phyloP scores from a whole-genome alignment of 1,140 invertebrate species.

The Drosophila serrata region DNA sequence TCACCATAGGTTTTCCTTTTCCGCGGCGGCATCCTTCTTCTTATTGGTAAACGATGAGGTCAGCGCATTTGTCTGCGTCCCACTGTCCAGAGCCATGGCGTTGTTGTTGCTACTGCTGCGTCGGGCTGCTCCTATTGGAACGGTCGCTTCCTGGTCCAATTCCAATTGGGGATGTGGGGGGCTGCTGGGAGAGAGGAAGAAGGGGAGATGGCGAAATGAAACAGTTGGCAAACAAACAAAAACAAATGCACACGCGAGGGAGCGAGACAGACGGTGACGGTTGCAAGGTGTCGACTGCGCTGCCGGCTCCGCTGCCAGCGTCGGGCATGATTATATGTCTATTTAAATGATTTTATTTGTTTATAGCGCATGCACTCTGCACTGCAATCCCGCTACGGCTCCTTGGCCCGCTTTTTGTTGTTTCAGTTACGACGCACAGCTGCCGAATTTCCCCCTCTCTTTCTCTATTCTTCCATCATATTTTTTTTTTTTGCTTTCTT shows the following conservation, averaged over 20 bases:
- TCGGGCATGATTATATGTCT: constrained; percentile 53
- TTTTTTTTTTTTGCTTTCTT: constrained; percentile 17
- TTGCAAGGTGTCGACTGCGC: constrained; percentile 62
- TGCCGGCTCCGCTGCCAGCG: constrained; percentile 25
- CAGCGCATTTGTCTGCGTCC: constrained; percentile 81
- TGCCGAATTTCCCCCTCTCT: constrained; percentile 41
- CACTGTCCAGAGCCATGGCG: constrained; percentile 78
- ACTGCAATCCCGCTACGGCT: constrained; percentile 17
- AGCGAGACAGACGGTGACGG: constrained; percentile 28
- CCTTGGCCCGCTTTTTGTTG: constrained; percentile 22
- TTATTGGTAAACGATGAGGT: constrained; percentile 83
- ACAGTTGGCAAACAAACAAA: constrained; percentile 43
- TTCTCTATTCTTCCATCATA: constrained; percentile 23
- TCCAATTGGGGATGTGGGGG: constrained; percentile 33
- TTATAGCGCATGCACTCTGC: constrained; percentile 29
- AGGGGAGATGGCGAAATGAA: constrained; percentile 24
- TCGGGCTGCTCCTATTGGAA: constrained; percentile 26
- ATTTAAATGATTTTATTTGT: constrained; percentile 62
- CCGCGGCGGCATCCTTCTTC: constrained; percentile 78
- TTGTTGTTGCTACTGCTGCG: constrained; percentile 22
- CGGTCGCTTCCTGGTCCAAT: constrained; percentile 40
- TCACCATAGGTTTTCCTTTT: constrained; percentile 84
- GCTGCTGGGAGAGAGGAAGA: constrained; percentile 24
- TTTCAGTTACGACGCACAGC: constrained; percentile 66
- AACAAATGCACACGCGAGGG: constrained; percentile 37